Conservation (phyloP, 1,140 invertebrate species). For the Euwallacea similis region DNA sequence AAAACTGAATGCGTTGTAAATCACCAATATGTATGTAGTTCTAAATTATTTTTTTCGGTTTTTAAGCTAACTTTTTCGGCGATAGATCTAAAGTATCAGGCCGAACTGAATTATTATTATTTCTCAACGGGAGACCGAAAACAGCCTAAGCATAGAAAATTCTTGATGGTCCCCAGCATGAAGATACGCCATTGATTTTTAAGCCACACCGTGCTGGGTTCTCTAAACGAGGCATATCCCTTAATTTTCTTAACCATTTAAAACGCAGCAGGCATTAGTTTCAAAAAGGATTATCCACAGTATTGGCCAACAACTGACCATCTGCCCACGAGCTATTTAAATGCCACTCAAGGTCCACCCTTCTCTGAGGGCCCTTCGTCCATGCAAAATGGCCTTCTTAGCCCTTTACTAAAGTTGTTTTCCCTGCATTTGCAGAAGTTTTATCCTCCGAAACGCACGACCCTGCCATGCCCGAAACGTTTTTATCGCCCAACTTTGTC, state of each 20-base stretch:
- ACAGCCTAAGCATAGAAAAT: neutral
- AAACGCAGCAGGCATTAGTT: slow-evolving; percentile 9
- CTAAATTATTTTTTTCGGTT: slow-evolving; percentile 4
- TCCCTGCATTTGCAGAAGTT: neutral
- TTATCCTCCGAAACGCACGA: neutral
- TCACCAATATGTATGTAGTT: no score
- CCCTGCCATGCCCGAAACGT: slow-evolving; percentile 10
- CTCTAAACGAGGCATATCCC: neutral
- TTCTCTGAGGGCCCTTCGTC: neutral
- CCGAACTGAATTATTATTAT: no score
- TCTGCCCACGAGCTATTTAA: slow-evolving; percentile 29
- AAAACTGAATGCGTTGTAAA: no score
- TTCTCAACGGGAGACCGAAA: neutral
- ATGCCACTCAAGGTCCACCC: neutral
- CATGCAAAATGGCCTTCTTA: slow-evolving; percentile 12
- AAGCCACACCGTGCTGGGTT: neutral
- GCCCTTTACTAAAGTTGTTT: neutral
- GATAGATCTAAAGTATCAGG: no score
- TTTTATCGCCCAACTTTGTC: slow-evolving; percentile 28
- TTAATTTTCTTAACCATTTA: neutral
- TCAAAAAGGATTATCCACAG: slow-evolving; percentile 12
- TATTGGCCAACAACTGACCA: slow-evolving; percentile 14
- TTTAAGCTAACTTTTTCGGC: neutral
- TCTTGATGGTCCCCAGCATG: no score
- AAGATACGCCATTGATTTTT: no score